These are phyloP conservation scores for Nematopogon swammerdamellus DNA, from an alignment of 2,888 invertebrate genomes.

Conservation along the genomic window DNA sequence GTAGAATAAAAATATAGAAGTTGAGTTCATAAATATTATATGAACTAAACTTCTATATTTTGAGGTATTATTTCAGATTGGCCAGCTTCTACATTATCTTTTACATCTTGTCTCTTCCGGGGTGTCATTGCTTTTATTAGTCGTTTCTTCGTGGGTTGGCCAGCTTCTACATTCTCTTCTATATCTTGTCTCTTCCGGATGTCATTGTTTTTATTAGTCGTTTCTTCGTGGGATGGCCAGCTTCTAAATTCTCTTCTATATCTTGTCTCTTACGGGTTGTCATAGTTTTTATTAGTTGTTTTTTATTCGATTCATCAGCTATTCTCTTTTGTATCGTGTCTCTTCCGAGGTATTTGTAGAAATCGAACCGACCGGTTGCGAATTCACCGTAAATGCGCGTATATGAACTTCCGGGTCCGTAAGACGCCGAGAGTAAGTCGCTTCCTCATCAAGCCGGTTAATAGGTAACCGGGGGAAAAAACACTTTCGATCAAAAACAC, in stretches of 20 bases:
- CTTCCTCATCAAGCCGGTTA: too few species aligned
- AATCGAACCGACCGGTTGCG: too few species aligned
- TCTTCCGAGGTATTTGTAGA: slow-evolving; percentile 1
- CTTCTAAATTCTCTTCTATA: background rate
- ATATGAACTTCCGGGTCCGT: too few species aligned
- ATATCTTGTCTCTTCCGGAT: background rate
- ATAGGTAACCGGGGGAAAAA: too few species aligned
- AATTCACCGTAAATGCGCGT: too few species aligned
- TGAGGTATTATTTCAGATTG: background rate
- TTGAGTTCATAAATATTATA: too few species aligned
- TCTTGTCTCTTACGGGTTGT: slow-evolving; percentile 3
- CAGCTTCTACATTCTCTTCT: slow-evolving; percentile 5
- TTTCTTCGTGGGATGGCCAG: background rate
- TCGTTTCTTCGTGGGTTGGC: slow-evolving; percentile 4
- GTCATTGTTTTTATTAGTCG: background rate
- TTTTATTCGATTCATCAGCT: slow-evolving; percentile 3
- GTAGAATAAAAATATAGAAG: too few species aligned
- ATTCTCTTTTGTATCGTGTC: slow-evolving; percentile 5
- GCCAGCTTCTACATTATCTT: background rate
- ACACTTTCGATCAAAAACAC: too few species aligned
- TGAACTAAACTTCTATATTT: background rate
- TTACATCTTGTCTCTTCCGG: slow-evolving; percentile 2
- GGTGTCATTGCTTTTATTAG: slow-evolving; percentile 3
- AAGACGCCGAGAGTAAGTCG: too few species aligned
- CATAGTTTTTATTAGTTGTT: slow-evolving; percentile 4